phyloP scores from a whole-genome alignment of 2,113 vertebrate species.

The Choloepus hoffmanni region DNA sequence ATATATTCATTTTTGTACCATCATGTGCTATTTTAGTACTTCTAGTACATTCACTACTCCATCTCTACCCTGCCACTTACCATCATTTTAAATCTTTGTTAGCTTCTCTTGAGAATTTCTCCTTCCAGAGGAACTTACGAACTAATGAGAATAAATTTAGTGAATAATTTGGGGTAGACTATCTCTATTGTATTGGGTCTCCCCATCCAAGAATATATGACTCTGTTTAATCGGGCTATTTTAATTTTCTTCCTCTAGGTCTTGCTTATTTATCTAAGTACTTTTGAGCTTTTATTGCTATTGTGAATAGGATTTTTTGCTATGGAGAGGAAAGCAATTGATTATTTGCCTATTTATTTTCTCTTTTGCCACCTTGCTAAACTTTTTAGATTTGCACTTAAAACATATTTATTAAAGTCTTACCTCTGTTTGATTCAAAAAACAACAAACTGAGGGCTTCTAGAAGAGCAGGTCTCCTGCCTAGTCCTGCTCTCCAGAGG shows the following conservation, averaged over 20 bases:
- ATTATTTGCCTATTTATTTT: not conserved
- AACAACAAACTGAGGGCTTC: not conserved
- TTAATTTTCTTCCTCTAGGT: not conserved
- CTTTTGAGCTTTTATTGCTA: not conserved
- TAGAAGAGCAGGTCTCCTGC: not conserved
- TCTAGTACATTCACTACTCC: not conserved
- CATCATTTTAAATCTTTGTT: not conserved
- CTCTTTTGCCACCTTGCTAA: not conserved
- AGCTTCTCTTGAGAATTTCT: constrained; percentile 12
- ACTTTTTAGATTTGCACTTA: not conserved
- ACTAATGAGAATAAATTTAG: not conserved
- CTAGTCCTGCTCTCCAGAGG: not conserved
- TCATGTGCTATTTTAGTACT: not conserved
- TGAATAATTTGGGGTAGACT: not conserved
- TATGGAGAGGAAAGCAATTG: not conserved
- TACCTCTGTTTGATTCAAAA: not conserved
- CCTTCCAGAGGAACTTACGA: not conserved
- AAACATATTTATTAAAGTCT: not conserved
- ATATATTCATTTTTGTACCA: not conserved
- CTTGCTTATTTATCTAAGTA: not conserved
- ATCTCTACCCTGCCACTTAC: not conserved
- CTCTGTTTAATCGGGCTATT: not conserved
- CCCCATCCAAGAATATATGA: not conserved
- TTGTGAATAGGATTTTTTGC: not conserved
- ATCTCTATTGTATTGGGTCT: not conserved